Base-by-base conservation (phyloP, 2,113 vertebrate genomes). In the Bos indicus region DNA sequence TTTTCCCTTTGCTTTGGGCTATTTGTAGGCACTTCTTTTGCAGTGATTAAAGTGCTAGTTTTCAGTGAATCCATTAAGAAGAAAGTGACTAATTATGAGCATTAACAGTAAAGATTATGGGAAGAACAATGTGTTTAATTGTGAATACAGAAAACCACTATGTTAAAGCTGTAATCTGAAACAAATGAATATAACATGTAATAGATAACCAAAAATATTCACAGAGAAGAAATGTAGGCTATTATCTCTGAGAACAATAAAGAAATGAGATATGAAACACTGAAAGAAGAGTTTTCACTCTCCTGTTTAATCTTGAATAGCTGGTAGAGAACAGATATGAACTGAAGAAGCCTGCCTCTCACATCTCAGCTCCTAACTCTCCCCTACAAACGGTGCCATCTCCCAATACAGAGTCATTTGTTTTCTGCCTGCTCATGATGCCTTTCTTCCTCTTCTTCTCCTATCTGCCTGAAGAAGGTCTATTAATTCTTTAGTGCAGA, bases 41-140 rank as follows among this genome's bases (percentile, higher is more conserved):
- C 59, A 96, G 62, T 95, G 92, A 97, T 96, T 96, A 97, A 97
- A 97, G 85, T 84, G 97, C 57, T 96, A 60, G n/a, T 88, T 94
- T 64, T 97, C 94, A 87, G 94, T 85, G 62, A 96, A 97, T 96
- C 46, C 74, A 88, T 97, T 97, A 97, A 96, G 23, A 51, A 94
- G 87, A 96, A 98, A 92, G 84, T 96, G 95, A 97, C 95, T 96
- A 96, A 98, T 98, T 94, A 93, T 84, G 52, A 98, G 12, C 94
- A 96, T 97, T 98, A 97, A 84, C 26, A 87, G 71, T 97, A 91
- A 97, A 96, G 87, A 97, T 92, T 96, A 82, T 81, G 52, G 71
- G 77, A 89, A 96, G 17, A 62, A 48, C 51, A 77, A 81, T n/a
- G 48, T 84, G 33, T 95, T 97, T 96, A 84, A 93, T 28, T 95